Conservation (phyloP, 2,797 vertebrate genomes). For the Coilia nasus region DNA sequence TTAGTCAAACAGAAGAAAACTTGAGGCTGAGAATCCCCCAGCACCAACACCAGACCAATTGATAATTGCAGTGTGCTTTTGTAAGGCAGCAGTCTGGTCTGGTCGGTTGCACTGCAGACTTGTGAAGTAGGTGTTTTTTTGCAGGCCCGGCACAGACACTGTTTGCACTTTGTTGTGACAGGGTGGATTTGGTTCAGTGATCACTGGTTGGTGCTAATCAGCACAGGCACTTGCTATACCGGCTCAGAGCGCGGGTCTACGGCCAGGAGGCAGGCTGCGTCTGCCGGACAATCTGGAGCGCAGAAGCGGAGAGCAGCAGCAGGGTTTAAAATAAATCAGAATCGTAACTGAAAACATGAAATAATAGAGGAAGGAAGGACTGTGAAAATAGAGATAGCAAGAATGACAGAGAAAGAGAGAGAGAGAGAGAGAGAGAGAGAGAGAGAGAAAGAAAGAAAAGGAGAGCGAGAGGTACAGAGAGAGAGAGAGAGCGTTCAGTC, state of each 20-base stretch:
- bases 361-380: not conserved
- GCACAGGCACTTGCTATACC: not conserved
- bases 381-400: not conserved
- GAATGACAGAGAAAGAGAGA: not conserved
- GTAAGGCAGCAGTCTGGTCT: not conserved
- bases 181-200: constrained; percentile 1
- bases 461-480: too few species aligned
- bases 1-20: constrained; percentile 76
- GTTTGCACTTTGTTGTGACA: constrained; percentile 21
- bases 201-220: constrained; percentile 12
- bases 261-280: constrained; percentile 6
- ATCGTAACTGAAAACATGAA: not conserved
- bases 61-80: constrained; percentile 69
- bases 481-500: not conserved
- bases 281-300: constrained; percentile 3
- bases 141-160: not conserved
- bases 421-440: not conserved
- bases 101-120: not conserved
- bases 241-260: not conserved
- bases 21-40: constrained; percentile 64
- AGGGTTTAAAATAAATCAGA: not conserved
- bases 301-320: not conserved
- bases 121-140: not conserved
- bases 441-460: too few species aligned
- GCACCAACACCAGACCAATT: constrained; percentile 61